Percentiles rank a stretch among this genome's conserved stretches.
These are phyloP conservation scores for Orgyia antiqua DNA, from an alignment of 2,888 invertebrate genomes.

Conservation along the genomic window DNA sequence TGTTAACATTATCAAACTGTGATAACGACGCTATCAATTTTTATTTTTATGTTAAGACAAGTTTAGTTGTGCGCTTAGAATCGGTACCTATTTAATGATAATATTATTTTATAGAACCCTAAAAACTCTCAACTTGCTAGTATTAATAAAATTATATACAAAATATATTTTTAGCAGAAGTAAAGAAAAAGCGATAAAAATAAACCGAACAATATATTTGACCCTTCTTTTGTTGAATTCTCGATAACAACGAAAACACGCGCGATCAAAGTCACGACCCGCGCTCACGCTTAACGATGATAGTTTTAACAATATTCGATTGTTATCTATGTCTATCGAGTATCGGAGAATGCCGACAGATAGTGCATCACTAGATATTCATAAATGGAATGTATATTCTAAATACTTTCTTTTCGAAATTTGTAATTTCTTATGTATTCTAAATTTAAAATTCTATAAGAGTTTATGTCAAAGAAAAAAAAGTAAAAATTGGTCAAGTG, in stretches of 20 bases:
- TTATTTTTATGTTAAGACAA: too few species aligned
- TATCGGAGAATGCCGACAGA: constrained; percentile 10
- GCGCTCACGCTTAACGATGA: constrained; percentile 12
- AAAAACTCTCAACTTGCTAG: too few species aligned
- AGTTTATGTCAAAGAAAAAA: too few species aligned
- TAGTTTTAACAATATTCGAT: constrained; percentile 14
- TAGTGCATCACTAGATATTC: neutral
- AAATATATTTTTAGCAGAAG: too few species aligned
- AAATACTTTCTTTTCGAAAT: neutral
- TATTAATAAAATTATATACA: too few species aligned
- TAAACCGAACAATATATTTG: neutral
- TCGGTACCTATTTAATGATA: too few species aligned
- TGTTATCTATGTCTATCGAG: constrained; percentile 17
- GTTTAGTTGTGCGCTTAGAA: too few species aligned
- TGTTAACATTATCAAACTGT: too few species aligned
- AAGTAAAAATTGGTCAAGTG: too few species aligned
- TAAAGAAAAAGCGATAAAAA: too few species aligned
- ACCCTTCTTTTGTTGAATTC: neutral
- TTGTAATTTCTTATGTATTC: neutral
- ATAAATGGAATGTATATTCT: neutral
- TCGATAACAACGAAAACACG: neutral
- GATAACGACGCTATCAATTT: too few species aligned
- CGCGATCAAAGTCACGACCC: constrained; percentile 16
- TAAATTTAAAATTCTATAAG: neutral
- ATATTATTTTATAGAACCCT: too few species aligned